Base-by-base conservation (phyloP, 2,888 invertebrate genomes). In the Parnassius orleans region DNA sequence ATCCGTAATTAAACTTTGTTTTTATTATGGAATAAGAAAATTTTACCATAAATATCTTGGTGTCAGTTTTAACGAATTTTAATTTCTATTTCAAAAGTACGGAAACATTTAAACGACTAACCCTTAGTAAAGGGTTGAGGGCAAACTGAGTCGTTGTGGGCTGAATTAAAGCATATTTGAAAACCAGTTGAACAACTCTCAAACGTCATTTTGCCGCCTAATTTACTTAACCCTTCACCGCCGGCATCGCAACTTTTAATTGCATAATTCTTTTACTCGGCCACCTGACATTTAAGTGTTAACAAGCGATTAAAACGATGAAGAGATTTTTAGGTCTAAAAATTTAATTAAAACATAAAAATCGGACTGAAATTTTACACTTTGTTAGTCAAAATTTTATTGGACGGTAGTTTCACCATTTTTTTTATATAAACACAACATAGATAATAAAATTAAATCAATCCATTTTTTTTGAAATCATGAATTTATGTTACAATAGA, bases 151-250 rank as follows among this genome's bases (percentile, higher is more conserved):
- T 54, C 33, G 53, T 57, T 42, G 48, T 48, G 14, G 53, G 19
- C 47, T 14, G 54, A 62, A 62, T 62, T 62, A 58, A 54, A 53
- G 62, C 53, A 43, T 54, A 54, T 58, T 62, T 51, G 46, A 57
- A 58, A 62, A 62, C 46, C 54, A 48, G 57, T 57, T 48, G 58
- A 53, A 50, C 52, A 62, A 58, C 62, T 54, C 62, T 62, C 58
- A 58, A 58, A 57, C 62, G 62, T 54, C 58, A 62, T 54, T 62
- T 58, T 62, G 44, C 57, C 53, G 62, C 62, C 58, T 62, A 62
- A 62, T 58, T 62, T 54, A 62, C 58, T 62, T 62, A 62, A 62
- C 62, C 62, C 62, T 62, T 54, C 58, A 62, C 48, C 58, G 43
- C 50, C 57, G 41, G 48, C 62, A 50, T 33, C 46, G 33, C 44